Evolutionary conservation across 2,797 vertebrate species (phyloP), one percentile per base, ranked within the genome.

Genomic region (Gephyroberyx darwinii): DNA sequence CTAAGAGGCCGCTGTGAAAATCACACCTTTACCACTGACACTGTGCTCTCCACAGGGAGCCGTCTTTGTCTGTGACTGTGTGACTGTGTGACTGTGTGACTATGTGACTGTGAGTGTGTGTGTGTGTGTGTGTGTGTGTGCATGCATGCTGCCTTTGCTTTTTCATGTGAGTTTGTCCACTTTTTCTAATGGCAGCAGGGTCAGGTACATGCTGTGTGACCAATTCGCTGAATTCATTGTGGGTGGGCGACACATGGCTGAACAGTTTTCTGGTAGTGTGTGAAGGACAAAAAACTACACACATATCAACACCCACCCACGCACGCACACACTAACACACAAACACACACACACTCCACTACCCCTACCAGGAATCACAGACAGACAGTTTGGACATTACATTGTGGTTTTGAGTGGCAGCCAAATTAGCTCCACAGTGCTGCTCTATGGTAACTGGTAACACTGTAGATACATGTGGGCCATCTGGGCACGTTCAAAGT

Each of bases 11-110:
- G 83, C 89, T 87, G 89, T 70, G 86, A 90, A 89, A 90, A 91
- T 89, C 89, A 81, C 89, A 91, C 87, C 86, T 91, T 86, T 82
- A 78, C 78, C 81, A 74, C 74, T 26, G 74, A 81, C 77, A 82
- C 81, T 57, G 65, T 53, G 74, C 85, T 86, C 82, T 81, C 90
- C 3, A 33, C 65, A 1, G 89, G 85, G 78, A 79, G 74, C 71
- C 75, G 12, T 69, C 62, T 71, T 69, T 79, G 68, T 50, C 20
- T 54, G 66, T 52, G 74, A 58, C 71, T 78, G 69, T 43, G 48
- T 61, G 65, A 70, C 69, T 61, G 51, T 39, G 65, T 77, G 74
- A 76, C 39, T 67, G 75, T 5, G 9, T 78, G 69, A 26, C 19
- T 33, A 8, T 7, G 17, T 7, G 2, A 10, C 26, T 37, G 19